Evolutionary conservation across 2,113 vertebrate species (phyloP), one percentile per base, ranked within the genome.

Genomic region (Grallaria varia): DNA sequence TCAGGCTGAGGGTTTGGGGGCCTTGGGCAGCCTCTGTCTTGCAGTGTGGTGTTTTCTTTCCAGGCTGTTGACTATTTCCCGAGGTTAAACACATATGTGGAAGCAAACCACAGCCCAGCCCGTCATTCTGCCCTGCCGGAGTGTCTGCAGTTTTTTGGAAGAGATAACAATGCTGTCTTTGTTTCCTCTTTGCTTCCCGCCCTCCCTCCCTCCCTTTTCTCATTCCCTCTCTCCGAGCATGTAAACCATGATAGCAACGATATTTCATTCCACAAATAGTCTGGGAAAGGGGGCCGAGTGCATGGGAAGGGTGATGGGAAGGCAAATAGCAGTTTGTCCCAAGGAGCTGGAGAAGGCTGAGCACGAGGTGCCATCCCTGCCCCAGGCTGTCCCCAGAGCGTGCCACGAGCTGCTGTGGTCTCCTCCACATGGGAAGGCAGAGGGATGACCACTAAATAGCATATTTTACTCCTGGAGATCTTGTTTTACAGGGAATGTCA

Each of bases 121-220:
- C 84, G 63, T 96, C 93, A 95, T 93, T 93, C 92, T 93, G 71
- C 84, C 92, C 97, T 97, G 90, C 97, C 96, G 93, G 96, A 91
- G 78, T 59, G 60, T 95, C 93, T 91, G 85, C 56, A 95, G 81
- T 86, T 93, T 94, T 97, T 90, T 95, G 90, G 96, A 97, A 94
- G 90, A 97, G 88, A 97, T 96, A 97, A 97, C 89, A 97, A 97
- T 96, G 95, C 80, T 50, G 91, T 90, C 95, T 97, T 97, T 97
- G 95, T 97, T 97, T 90, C 68, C 47, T 73, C 83, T 75, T 90
- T 12, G 1, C 85, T 73, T 94, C 52, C 79, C 64, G 19, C 90
- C 89, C 93, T 93, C 82, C 83, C 92, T 47, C 56, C 79, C 86
- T 87, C 73, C 67, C 62, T 91, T 86, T 74, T 27, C 76, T 71